phyloP scores from a whole-genome alignment of 1,140 invertebrate genomes.

The Araneus ventricosus region DNA sequence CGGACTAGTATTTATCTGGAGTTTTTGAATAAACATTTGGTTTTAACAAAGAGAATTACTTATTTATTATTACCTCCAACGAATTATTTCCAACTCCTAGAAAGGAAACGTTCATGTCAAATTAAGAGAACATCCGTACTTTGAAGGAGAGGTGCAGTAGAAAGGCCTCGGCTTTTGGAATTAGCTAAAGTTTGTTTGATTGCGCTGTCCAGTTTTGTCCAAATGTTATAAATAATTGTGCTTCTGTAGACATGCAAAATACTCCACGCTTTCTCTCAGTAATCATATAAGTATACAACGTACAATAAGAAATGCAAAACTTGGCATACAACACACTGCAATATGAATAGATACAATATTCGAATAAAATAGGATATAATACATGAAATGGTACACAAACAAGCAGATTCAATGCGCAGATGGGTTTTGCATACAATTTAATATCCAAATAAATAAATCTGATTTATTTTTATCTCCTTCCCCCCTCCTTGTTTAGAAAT shows the following conservation, averaged over 20 bases:
- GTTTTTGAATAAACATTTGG: too few relatives aligned
- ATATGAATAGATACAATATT: not conserved
- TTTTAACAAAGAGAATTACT: too few relatives aligned
- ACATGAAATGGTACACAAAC: not conserved
- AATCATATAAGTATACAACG: not conserved
- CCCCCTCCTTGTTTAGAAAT: not conserved
- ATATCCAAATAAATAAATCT: not conserved
- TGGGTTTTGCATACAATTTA: not conserved
- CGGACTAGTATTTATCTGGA: too few relatives aligned
- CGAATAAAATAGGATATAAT: slow-evolving; percentile 1
- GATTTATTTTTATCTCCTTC: not conserved
- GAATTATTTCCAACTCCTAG: too few relatives aligned
- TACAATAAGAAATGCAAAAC: not conserved
- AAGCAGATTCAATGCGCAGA: not conserved
- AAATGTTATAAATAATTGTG: slow-evolving; percentile 13
- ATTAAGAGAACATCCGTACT: too few relatives aligned
- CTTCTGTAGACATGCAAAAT: not conserved
- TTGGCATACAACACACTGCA: not conserved
- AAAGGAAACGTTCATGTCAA: too few relatives aligned
- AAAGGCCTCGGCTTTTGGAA: too few relatives aligned
- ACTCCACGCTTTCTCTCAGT: not conserved
- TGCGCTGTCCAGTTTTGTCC: not conserved
- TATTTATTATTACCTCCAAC: too few relatives aligned
- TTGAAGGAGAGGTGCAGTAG: too few relatives aligned
- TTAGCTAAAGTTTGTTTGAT: not conserved